Evolutionary conservation across 2,113 vertebrate genomes (phyloP).

Genomic region (Rhineura floridana): DNA sequence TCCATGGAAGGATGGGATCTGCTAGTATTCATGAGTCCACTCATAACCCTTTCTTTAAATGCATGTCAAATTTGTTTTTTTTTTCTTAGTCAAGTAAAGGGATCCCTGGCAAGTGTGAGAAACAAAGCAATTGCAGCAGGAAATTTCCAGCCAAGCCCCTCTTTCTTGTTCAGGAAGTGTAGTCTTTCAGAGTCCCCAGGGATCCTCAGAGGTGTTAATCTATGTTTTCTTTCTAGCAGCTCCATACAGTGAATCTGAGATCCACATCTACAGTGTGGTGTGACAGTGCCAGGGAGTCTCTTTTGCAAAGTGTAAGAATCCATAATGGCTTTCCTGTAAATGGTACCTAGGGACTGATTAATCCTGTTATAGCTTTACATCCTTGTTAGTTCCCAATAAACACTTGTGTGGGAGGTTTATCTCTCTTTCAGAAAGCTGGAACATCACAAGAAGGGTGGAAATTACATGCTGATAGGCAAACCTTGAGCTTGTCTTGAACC

Average conservation of each 20-base stretch:
- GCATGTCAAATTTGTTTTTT: not conserved
- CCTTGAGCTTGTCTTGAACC: conserved; percentile 6
- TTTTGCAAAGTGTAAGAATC: conserved; percentile 23
- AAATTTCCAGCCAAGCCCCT: conserved; percentile 24
- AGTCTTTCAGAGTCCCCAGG: not conserved
- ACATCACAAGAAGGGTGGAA: conserved; percentile 7
- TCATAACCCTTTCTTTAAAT: conserved; percentile 9
- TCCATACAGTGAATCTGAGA: not conserved
- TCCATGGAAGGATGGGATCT: not conserved
- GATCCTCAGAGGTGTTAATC: conserved; percentile 25
- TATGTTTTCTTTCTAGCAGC: conserved; percentile 36
- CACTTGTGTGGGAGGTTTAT: not conserved
- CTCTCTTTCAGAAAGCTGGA: conserved; percentile 5
- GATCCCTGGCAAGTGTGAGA: not conserved
- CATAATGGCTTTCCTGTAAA: conserved; percentile 18
- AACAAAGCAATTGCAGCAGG: conserved; percentile 18
- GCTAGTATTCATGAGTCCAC: not conserved
- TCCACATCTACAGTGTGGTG: conserved; percentile 4
- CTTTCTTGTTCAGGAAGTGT: conserved; percentile 19
- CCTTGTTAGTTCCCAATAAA: conserved; percentile 33
- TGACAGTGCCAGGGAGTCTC: not conserved
- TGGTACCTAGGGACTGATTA: conserved; percentile 25
- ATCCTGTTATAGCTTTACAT: conserved; percentile 7
- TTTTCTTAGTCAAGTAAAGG: not conserved
- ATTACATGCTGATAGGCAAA: not conserved